Evolutionary conservation across 2,113 vertebrate genomes (phyloP).

Genomic region (Emydocephalus ijimae): DNA sequence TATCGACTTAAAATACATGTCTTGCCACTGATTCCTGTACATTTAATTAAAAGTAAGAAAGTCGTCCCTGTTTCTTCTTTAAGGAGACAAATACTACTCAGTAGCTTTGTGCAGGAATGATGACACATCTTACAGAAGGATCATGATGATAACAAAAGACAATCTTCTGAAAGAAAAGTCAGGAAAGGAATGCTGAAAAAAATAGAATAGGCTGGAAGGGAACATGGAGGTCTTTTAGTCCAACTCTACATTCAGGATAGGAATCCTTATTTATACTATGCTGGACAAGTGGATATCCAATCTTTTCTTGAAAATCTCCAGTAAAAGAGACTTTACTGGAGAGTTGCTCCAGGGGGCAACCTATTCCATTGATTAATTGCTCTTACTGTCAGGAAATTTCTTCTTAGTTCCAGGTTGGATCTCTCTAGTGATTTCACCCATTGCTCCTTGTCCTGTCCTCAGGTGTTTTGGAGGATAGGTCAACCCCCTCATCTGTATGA

Average conservation of each 20-base stretch:
- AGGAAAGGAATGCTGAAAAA: neutral
- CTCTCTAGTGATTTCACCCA: neutral
- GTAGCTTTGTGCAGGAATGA: neutral
- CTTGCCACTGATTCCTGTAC: neutral
- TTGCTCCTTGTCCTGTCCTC: neutral
- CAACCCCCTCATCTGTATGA: neutral
- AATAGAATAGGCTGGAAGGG: neutral
- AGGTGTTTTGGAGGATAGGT: neutral
- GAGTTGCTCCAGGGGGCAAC: neutral
- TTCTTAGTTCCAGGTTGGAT: neutral
- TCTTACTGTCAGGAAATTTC: neutral
- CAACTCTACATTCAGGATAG: neutral
- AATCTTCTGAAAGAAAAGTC: neutral
- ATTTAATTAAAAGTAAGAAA: neutral
- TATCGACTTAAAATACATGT: neutral
- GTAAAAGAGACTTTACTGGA: neutral
- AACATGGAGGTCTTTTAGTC: neutral
- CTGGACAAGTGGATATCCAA: neutral
- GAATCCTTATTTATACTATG: neutral
- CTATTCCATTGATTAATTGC: neutral
- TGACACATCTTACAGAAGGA: neutral
- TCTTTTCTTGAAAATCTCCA: neutral
- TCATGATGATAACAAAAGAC: constrained; percentile 11
- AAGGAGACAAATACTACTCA: neutral
- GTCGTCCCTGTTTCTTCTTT: neutral